These are phyloP conservation scores for Agapornis canus DNA, from an alignment of 2,797 vertebrate genomes.

Conservation along the genomic window DNA sequence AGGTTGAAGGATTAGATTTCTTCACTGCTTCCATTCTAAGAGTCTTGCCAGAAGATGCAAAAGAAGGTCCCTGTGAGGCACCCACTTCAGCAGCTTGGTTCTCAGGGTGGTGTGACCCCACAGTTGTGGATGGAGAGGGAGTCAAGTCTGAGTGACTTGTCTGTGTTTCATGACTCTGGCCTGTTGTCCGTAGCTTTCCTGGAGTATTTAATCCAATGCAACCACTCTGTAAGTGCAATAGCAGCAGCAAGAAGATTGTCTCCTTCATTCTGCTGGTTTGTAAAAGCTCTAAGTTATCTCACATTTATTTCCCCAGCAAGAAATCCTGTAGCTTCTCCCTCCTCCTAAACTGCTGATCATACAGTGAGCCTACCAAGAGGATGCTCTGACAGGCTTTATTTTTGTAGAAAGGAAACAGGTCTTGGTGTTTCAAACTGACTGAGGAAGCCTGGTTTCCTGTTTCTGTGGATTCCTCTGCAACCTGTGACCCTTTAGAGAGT, in stretches of 20 bases:
- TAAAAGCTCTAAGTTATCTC: background rate
- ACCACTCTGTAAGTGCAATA: conserved; percentile 38
- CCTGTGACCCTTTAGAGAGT: conserved; percentile 62
- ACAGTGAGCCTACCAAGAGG: conserved; percentile 25
- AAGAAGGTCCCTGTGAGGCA: background rate
- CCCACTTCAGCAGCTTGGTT: background rate
- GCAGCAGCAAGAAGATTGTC: conserved; percentile 41
- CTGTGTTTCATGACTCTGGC: background rate
- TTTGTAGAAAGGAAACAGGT: conserved; percentile 75
- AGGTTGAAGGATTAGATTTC: background rate
- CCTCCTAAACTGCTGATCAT: background rate
- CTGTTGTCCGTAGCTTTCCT: background rate
- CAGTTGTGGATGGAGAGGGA: background rate
- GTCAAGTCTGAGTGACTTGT: background rate
- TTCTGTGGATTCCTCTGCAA: conserved; percentile 66
- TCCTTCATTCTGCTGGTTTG: conserved; percentile 56
- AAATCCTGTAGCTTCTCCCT: background rate
- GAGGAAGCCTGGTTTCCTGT: conserved; percentile 81
- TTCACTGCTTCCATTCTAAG: background rate
- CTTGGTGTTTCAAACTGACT: conserved; percentile 58
- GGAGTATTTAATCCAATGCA: background rate
- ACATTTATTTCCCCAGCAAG: background rate
- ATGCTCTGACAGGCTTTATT: conserved; percentile 38
- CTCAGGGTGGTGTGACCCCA: background rate
- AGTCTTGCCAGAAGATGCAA: background rate